Conservation (phyloP, 64 coral and sea anemone genomes). For the Dendronephthya gigantea region DNA sequence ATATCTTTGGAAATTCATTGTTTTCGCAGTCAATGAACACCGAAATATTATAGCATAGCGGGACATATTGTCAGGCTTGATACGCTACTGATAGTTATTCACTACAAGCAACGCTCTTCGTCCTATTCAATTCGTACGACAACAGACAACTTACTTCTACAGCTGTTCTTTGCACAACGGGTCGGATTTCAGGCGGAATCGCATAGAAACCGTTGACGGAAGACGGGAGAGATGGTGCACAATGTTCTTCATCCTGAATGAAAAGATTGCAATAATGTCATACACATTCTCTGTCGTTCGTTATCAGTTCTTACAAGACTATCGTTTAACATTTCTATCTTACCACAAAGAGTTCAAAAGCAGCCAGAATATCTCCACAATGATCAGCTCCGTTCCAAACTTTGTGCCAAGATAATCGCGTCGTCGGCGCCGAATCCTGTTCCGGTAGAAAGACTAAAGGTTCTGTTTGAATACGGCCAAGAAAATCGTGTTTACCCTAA, state of each 20-base stretch:
- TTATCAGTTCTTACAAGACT: too few relatives aligned
- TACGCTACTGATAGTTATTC: too few relatives aligned
- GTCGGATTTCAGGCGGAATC: neutral
- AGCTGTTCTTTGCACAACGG: neutral
- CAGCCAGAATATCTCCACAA: neutral
- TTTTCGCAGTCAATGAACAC: too few relatives aligned
- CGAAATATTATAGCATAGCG: too few relatives aligned
- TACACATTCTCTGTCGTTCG: too few relatives aligned
- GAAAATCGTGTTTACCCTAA: slow-evolving; percentile 4
- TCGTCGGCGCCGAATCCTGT: neutral
- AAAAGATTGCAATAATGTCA: neutral
- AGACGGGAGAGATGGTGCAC: neutral
- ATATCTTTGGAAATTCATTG: too few relatives aligned
- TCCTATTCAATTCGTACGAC: too few relatives aligned
- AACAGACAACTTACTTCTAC: neutral
- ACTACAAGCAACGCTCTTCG: too few relatives aligned
- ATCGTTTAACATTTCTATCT: too few relatives aligned
- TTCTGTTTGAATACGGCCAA: slow-evolving; percentile 2
- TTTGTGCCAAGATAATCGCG: neutral
- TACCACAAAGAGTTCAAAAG: slow-evolving; percentile 15
- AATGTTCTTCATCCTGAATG: neutral
- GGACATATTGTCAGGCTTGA: too few relatives aligned
- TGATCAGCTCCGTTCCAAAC: neutral
- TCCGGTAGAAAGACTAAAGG: neutral
- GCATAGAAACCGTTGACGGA: neutral